Base-by-base conservation (phyloP, 2,888 invertebrate species). In the Erynnis tages region DNA sequence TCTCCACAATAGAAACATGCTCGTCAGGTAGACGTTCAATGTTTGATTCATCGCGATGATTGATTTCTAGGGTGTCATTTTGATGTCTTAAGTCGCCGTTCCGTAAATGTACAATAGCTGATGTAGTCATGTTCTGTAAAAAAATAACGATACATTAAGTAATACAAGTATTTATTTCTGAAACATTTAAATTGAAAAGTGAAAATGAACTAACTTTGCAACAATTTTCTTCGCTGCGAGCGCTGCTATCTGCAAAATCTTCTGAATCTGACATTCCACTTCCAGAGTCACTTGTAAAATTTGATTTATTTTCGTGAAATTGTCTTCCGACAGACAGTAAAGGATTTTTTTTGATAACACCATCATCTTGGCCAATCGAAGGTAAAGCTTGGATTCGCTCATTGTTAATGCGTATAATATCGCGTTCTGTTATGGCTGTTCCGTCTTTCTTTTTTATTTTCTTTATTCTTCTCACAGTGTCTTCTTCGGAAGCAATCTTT, bases 1-100 rank as follows among this genome's bases (percentile, higher is more conserved):
- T 96, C 80, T 96, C 96, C 5, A 95, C 93, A 53, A 96, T 95
- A 1, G 96, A 94, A 5, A 96, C 96, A 71, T 96, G 95, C 75
- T 95, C 96, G 67, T 95, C 94, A 1, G 96, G 96, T 30, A 95
- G 87, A 56, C 94, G 90, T 80, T 96, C 96, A 11, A 92, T 92
- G 14, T 88, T 85, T 8, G 91, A 88, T 55, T 91, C 90, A 54
- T 92, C 92, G 34, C 91, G 87, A 62, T 89, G 85, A 46, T 61
- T 79, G 8, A 76, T 29, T 61, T 88, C 87, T 56, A 62, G 63
- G 59, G 62, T 76, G n/a, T 78, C 79, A 52, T 64, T 73, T 50
- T 73, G 78, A 29, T 71, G 55, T 60, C 86, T 73, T 64, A 89
- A 76, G 71, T 83, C 80, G 32, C 69, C 67, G 37, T 73, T 71